Percentiles rank a stretch among this genome's conserved stretches.
Conservation (phyloP, 2,797 vertebrate genomes). For the Martes flavigula region DNA sequence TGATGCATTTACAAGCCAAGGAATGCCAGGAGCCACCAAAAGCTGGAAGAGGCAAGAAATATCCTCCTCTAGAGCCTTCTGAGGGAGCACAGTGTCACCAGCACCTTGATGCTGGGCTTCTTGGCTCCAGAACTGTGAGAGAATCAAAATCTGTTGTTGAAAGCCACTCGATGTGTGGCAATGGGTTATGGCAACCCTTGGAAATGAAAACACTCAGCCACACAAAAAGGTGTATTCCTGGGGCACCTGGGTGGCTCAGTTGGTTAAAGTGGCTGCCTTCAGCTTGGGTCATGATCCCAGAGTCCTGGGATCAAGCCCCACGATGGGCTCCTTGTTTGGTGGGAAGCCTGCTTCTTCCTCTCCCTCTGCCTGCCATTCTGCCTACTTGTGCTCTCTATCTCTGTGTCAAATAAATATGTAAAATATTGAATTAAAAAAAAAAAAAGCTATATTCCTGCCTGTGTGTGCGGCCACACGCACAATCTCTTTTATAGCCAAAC, state of each 20-base stretch:
- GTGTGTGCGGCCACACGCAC: not conserved
- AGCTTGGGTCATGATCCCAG: too few species aligned
- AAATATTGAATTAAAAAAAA: too few species aligned
- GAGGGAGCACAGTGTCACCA: not conserved
- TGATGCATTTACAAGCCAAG: not conserved
- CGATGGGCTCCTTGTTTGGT: too few species aligned
- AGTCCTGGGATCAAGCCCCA: too few species aligned
- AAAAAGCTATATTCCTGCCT: not conserved
- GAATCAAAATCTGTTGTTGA: not conserved
- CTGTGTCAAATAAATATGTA: too few species aligned
- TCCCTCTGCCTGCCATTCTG: too few species aligned
- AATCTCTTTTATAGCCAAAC: not conserved
- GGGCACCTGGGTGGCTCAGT: too few species aligned
- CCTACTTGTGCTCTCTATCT: too few species aligned
- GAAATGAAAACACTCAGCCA: not conserved
- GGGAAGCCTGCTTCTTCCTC: too few species aligned
- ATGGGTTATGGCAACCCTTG: not conserved
- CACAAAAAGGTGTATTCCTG: not conserved
- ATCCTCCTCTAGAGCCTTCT: not conserved
- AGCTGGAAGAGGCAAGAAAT: not conserved
- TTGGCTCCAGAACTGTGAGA: not conserved
- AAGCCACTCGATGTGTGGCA: not conserved
- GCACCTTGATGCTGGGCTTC: not conserved
- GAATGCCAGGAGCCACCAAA: not conserved
- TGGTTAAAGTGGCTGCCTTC: too few species aligned